These are phyloP conservation scores for Nasonia giraulti DNA, from an alignment of 1,140 invertebrate species.

Conservation along the genomic window DNA sequence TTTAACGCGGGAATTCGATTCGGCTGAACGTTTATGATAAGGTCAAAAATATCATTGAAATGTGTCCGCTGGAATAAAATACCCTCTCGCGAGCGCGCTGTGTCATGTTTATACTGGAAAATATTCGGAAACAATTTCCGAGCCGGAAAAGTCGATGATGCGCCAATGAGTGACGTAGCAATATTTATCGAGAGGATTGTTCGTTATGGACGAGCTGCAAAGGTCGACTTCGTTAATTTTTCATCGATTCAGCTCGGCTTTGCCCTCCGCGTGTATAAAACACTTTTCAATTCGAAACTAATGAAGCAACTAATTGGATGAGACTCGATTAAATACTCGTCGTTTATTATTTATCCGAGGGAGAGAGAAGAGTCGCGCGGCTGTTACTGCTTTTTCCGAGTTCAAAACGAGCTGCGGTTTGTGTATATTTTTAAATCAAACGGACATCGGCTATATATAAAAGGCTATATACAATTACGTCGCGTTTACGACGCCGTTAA, in stretches of 20 bases:
- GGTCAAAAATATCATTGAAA: not conserved
- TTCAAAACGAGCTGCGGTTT: too few species aligned
- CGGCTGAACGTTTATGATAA: too few species aligned
- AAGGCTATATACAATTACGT: not conserved
- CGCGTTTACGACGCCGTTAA: not conserved
- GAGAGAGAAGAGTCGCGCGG: too few species aligned
- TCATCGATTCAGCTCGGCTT: not conserved
- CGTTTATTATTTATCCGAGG: not conserved
- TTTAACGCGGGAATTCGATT: not conserved
- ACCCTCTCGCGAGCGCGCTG: not conserved
- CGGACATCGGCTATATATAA: not conserved
- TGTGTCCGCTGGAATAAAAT: not conserved
- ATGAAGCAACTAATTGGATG: constrained; percentile 10
- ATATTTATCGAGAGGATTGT: not conserved
- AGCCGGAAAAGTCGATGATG: too few species aligned
- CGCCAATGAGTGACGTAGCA: not conserved
- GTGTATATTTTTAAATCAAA: too few species aligned
- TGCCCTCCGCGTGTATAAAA: not conserved
- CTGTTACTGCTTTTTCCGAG: too few species aligned
- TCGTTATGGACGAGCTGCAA: not conserved
- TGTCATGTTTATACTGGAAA: not conserved
- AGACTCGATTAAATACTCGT: not conserved
- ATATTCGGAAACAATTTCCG: too few species aligned
- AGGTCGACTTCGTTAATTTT: not conserved
- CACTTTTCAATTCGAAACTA: not conserved